Conservation (phyloP, 2,797 vertebrate genomes). For the Cossypha caffra region DNA sequence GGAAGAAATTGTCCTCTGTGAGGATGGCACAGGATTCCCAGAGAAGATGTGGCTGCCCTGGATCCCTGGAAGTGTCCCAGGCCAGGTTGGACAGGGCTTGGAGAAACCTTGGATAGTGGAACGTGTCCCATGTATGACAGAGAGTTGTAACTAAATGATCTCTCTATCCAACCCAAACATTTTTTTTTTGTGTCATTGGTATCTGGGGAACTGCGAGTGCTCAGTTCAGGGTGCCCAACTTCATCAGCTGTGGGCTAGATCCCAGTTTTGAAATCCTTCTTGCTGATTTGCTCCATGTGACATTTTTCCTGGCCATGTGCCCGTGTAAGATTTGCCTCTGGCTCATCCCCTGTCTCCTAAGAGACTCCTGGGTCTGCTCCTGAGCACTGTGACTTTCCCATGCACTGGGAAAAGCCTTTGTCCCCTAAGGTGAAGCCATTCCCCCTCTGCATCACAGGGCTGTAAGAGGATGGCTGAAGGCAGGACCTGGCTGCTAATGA, state of each 20-base stretch:
- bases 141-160: not conserved
- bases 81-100: not conserved
- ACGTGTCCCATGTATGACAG: not conserved
- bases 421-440: not conserved
- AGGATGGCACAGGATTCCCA: not conserved
- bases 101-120: not conserved
- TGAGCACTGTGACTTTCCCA: not conserved
- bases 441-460: rapidly evolving
- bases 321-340: not conserved
- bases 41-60: not conserved
- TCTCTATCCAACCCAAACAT: not conserved
- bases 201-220: not conserved
- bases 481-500: not conserved
- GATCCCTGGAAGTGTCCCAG: not conserved
- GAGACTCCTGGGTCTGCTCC: not conserved
- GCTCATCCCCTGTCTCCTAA: not conserved
- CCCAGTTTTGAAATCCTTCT: not conserved
- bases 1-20: not conserved
- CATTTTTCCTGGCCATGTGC: not conserved
- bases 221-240: not conserved
- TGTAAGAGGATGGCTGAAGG: not conserved
- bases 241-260: not conserved
- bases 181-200: not conserved
- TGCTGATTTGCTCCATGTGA: not conserved
- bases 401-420: not conserved